phyloP scores from a whole-genome alignment of 2,888 invertebrate species.

The Callinectes sapidus region DNA sequence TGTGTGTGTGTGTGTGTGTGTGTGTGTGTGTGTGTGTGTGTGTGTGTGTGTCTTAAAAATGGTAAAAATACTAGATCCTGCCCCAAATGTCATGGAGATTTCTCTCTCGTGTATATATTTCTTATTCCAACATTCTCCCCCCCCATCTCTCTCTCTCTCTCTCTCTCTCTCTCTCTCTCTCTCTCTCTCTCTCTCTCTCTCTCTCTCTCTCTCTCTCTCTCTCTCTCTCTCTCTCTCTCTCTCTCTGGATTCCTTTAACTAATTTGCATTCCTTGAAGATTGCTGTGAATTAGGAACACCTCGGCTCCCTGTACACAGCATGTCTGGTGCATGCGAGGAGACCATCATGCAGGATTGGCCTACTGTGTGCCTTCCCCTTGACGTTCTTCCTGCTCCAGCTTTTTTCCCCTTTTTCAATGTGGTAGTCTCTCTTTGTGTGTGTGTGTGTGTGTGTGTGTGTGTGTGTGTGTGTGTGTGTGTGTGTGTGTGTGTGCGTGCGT shows the following conservation, averaged over 20 bases:
- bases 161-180: neutral
- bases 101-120: neutral
- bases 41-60: neutral
- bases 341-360: neutral
- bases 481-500: constrained; percentile 42
- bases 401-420: neutral
- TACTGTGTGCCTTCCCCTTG: neutral
- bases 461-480: constrained; percentile 45
- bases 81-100: neutral
- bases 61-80: neutral
- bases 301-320: neutral
- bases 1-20: constrained; percentile 38
- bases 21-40: constrained; percentile 12
- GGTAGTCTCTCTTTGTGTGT: neutral
- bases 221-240: neutral
- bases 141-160: neutral
- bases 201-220: neutral
- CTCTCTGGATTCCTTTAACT: neutral
- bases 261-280: neutral
- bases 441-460: neutral
- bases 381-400: neutral
- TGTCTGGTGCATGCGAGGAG: neutral
- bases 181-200: neutral
- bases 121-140: neutral
- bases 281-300: neutral